Percentiles rank a stretch among this genome's conserved stretches.
These are phyloP conservation scores for Brotula barbata DNA, from an alignment of 2,797 vertebrate species.

Conservation along the genomic window DNA sequence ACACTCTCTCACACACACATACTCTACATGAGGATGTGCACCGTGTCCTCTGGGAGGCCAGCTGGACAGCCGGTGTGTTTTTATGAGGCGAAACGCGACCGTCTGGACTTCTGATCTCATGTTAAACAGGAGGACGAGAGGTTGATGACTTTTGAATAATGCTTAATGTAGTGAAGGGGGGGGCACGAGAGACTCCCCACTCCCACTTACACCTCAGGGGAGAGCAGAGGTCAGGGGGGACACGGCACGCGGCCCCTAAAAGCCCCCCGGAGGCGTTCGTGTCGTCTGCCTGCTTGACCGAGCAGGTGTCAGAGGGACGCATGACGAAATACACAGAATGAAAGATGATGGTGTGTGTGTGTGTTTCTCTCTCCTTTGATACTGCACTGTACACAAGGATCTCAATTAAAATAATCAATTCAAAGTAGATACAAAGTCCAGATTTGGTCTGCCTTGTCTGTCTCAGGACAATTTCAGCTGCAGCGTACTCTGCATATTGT, in stretches of 20 bases:
- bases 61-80: constrained; percentile 67
- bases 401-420: no score
- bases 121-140: constrained; percentile 44
- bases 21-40: not conserved
- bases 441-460: no score
- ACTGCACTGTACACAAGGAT: no score
- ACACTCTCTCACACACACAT: not conserved
- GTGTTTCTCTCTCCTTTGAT: not conserved
- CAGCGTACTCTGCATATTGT: no score
- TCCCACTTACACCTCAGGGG: constrained; percentile 16
- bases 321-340: not conserved
- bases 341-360: constrained; percentile 1
- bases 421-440: no score
- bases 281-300: constrained; percentile 51
- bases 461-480: no score
- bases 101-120: constrained; percentile 45
- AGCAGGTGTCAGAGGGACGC: constrained; percentile 32
- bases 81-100: constrained; percentile 37
- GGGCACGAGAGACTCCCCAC: not conserved
- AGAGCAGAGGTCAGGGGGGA: constrained; percentile 33
- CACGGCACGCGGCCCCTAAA: constrained; percentile 35
- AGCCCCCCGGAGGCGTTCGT: constrained; percentile 45
- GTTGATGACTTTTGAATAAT: constrained; percentile 54
- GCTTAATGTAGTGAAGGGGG: constrained; percentile 55
- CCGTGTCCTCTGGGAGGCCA: constrained; percentile 44